Percentiles rank a stretch among this genome's conserved stretches.
These are phyloP conservation scores for Lophotis ruficrista DNA, from an alignment of 2,113 vertebrate species.

Conservation along the genomic window DNA sequence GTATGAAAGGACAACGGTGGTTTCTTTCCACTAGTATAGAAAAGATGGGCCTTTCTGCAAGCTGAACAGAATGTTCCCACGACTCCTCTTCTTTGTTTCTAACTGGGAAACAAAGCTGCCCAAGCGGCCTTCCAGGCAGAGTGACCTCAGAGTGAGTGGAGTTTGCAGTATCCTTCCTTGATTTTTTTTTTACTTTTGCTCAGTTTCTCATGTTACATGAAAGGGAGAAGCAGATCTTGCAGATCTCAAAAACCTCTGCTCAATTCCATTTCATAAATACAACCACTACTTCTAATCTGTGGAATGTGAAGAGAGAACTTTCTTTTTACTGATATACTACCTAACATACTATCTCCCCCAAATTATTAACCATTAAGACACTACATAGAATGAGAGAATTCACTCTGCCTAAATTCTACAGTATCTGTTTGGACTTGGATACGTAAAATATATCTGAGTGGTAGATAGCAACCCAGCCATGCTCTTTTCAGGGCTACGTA, in stretches of 20 bases:
- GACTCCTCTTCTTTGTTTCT: not conserved
- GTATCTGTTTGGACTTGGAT: not conserved
- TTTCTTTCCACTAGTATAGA: not conserved
- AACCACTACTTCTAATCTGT: not conserved
- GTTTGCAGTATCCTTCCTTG: not conserved
- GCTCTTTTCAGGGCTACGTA: not conserved
- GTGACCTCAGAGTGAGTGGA: not conserved
- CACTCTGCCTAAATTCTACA: not conserved
- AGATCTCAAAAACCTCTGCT: not conserved
- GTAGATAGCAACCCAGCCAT: not conserved
- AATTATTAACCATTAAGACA: not conserved
- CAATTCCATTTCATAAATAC: not conserved
- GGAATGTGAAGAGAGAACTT: not conserved
- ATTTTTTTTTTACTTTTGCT: not conserved
- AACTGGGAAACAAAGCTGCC: not conserved
- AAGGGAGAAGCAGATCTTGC: not conserved
- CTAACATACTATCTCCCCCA: not conserved
- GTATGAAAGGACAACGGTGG: not conserved
- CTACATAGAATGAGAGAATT: not conserved
- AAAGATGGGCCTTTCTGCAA: not conserved
- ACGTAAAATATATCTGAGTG: not conserved
- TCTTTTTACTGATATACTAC: not conserved
- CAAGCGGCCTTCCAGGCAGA: not conserved
- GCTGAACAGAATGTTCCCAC: not conserved
- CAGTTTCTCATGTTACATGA: not conserved